Conservation (phyloP, 2,113 vertebrate genomes). For the Gallinago jamesoni region DNA sequence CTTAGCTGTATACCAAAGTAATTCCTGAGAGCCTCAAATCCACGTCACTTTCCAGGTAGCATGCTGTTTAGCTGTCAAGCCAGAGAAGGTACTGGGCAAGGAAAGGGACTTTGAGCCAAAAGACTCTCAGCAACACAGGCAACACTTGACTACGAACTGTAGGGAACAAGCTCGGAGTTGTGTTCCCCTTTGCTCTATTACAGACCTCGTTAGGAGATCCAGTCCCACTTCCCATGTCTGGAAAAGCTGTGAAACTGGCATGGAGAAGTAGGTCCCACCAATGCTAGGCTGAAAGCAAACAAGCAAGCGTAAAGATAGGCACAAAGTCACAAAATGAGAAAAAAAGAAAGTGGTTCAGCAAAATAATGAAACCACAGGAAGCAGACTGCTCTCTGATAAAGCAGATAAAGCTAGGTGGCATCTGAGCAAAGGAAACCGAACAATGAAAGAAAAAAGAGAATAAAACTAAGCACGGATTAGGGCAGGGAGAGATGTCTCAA, state of each 20-base stretch:
- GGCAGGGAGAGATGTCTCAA: neutral
- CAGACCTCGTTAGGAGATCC: neutral
- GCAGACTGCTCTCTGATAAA: neutral
- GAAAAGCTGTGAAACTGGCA: neutral
- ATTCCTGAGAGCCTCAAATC: neutral
- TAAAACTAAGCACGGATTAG: neutral
- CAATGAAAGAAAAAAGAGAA: neutral
- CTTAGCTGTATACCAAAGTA: neutral
- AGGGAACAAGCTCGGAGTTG: neutral
- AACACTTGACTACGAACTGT: neutral
- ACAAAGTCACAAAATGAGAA: neutral
- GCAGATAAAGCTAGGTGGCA: neutral
- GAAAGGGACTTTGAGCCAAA: neutral
- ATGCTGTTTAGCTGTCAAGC: neutral
- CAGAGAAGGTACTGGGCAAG: neutral
- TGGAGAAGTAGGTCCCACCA: neutral
- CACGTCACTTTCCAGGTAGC: neutral
- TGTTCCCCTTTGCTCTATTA: neutral
- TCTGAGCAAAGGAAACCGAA: neutral
- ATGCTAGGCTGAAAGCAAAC: neutral
- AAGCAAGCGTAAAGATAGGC: neutral
- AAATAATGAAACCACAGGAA: neutral
- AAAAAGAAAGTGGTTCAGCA: neutral
- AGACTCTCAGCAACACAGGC: neutral
- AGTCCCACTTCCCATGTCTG: neutral